Conservation (phyloP, 30 jellyfish, hydroid and myxozoan genomes). For the Aurelia aurita region DNA sequence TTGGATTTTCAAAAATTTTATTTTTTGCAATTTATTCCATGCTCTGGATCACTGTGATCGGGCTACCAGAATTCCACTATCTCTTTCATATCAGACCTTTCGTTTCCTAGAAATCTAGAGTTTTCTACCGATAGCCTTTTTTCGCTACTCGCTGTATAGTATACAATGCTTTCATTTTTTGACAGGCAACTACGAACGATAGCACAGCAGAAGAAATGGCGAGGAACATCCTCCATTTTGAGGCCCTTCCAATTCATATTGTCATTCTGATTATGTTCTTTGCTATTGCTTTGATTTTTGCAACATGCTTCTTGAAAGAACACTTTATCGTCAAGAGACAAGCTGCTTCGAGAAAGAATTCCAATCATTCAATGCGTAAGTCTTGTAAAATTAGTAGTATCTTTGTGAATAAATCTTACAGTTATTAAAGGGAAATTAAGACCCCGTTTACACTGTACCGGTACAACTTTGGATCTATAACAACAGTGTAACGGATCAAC, state of each 20-base stretch:
- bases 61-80: no score
- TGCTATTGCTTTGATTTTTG: not conserved
- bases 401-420: no score
- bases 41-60: not conserved
- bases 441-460: no score
- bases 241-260: not conserved
- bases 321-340: not conserved
- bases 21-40: no score
- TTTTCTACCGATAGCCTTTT: no score
- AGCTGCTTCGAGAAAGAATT: not conserved
- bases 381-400: no score
- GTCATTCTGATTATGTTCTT: constrained; percentile 12
- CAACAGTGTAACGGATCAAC: no score
- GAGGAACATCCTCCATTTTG: constrained; percentile 7
- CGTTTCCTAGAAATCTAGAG: no score
- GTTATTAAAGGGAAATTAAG: no score
- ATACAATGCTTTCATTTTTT: not conserved
- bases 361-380: not conserved
- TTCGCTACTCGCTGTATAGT: not conserved
- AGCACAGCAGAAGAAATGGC: constrained; percentile 70
- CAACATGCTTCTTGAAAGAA: constrained; percentile 16
- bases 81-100: no score
- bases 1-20: no score
- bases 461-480: no score
- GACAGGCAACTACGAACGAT: constrained; percentile 40